phyloP scores from a whole-genome alignment of 2,797 vertebrate genomes.

The Sebastes nivosus region DNA sequence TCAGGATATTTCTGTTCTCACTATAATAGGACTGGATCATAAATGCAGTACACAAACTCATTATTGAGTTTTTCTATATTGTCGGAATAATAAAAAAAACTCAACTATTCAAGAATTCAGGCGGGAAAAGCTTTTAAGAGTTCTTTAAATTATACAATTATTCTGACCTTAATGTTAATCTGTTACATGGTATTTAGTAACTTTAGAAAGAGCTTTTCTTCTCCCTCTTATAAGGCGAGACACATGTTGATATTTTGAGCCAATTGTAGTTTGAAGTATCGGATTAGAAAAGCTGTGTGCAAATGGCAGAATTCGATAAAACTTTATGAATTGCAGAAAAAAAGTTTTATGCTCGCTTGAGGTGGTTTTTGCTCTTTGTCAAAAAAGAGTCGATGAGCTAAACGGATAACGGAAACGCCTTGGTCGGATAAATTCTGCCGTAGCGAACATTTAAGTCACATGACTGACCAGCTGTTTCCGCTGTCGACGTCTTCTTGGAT shows the following conservation, averaged over 20 bases:
- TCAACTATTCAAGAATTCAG: background rate
- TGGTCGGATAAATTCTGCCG: fast-evolving
- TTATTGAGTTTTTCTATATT: background rate
- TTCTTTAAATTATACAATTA: background rate
- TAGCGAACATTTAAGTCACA: too few relatives aligned
- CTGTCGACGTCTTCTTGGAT: too few relatives aligned
- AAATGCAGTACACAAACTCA: background rate
- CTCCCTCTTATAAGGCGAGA: too few relatives aligned
- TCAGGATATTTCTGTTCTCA: slow-evolving; percentile 1
- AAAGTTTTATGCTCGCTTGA: too few relatives aligned
- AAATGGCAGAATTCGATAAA: too few relatives aligned
- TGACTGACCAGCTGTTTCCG: too few relatives aligned
- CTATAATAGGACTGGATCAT: background rate
- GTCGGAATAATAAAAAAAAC: slow-evolving; percentile 1
- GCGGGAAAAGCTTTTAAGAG: background rate
- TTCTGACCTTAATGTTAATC: background rate
- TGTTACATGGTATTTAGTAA: background rate
- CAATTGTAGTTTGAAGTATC: background rate
- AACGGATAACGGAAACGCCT: too few relatives aligned
- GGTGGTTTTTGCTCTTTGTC: too few relatives aligned
- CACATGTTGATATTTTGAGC: background rate
- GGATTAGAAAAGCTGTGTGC: too few relatives aligned
- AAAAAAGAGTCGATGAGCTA: too few relatives aligned
- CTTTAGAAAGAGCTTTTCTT: background rate
- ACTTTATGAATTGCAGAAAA: too few relatives aligned